Conservation (phyloP, 1,140 invertebrate genomes). For the Bradysia coprophila region DNA sequence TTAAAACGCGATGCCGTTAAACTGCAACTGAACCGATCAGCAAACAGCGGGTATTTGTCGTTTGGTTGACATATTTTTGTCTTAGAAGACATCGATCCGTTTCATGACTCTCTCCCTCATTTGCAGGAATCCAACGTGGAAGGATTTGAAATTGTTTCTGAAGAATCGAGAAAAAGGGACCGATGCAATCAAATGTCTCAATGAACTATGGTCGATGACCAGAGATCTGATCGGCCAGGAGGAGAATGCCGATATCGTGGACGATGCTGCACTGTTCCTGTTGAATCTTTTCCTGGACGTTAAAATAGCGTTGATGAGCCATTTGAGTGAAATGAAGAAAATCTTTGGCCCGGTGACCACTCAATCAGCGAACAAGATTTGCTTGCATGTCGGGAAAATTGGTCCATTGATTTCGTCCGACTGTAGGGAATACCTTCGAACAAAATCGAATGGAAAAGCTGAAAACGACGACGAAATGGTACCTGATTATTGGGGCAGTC, state of each 20-base stretch:
- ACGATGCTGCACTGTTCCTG: slow-evolving; percentile 38
- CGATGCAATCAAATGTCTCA: no score
- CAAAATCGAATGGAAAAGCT: neutral
- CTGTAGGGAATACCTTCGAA: neutral
- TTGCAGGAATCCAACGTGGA: neutral
- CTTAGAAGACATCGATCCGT: neutral
- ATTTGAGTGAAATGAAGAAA: slow-evolving; percentile 29
- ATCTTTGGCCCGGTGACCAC: slow-evolving; percentile 31
- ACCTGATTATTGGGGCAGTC: slow-evolving; percentile 24
- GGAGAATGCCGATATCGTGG: slow-evolving; percentile 30
- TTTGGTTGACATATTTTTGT: neutral
- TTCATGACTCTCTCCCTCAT: neutral
- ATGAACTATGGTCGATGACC: slow-evolving; percentile 1
- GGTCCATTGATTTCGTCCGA: slow-evolving; percentile 2
- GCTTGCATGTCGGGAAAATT: slow-evolving; percentile 22
- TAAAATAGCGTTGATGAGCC: slow-evolving; percentile 32
- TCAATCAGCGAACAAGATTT: slow-evolving; percentile 29
- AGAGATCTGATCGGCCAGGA: slow-evolving; percentile 23
- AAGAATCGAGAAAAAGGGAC: no score
- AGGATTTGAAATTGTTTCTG: slow-evolving; percentile 6
- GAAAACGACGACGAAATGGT: slow-evolving; percentile 14
- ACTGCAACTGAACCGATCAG: slow-evolving; percentile 4
- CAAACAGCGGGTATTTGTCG: neutral
- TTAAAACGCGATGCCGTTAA: slow-evolving; percentile 5
- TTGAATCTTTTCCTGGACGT: slow-evolving; percentile 39